phyloP scores from a whole-genome alignment of 1,140 invertebrate genomes.

The Oreohelix idahoensis region DNA sequence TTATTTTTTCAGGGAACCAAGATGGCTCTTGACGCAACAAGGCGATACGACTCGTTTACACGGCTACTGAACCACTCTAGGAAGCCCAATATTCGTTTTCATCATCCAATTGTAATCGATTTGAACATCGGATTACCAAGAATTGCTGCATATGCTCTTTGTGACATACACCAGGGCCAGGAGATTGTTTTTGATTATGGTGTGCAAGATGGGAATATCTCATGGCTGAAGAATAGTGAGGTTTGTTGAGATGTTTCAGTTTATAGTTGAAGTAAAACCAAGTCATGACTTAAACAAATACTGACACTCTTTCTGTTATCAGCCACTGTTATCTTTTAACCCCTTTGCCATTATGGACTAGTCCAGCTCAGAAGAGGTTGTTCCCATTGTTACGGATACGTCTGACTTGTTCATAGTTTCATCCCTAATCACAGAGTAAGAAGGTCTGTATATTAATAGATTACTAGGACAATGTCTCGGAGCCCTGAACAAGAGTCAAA shows the following conservation, averaged over 20 bases:
- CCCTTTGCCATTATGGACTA: too few species aligned
- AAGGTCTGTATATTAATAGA: too few species aligned
- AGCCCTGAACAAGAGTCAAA: too few species aligned
- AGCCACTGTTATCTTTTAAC: too few species aligned
- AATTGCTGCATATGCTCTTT: conserved; percentile 30
- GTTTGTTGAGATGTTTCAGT: conserved; percentile 15
- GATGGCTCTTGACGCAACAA: conserved; percentile 21
- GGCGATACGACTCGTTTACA: neutral
- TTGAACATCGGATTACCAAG: neutral
- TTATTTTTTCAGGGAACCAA: conserved; percentile 8
- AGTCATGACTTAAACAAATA: too few species aligned
- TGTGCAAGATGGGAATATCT: conserved; percentile 1
- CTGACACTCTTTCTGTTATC: too few species aligned
- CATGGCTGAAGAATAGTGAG: conserved; percentile 27
- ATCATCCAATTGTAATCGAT: conserved; percentile 10
- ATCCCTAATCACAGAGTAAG: too few species aligned
- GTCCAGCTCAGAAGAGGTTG: too few species aligned
- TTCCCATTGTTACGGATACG: too few species aligned
- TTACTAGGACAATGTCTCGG: too few species aligned
- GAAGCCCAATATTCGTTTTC: conserved; percentile 23
- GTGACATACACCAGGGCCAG: conserved; percentile 23
- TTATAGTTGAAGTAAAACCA: too few species aligned
- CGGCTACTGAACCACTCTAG: conserved; percentile 30
- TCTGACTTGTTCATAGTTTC: too few species aligned
- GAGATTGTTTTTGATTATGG: conserved; percentile 41